A percentile compares a stretch with the other conserved stretches of the same genome.
Conservation (phyloP, 2,888 invertebrate genomes). For the Hypselothyrea guttata region DNA sequence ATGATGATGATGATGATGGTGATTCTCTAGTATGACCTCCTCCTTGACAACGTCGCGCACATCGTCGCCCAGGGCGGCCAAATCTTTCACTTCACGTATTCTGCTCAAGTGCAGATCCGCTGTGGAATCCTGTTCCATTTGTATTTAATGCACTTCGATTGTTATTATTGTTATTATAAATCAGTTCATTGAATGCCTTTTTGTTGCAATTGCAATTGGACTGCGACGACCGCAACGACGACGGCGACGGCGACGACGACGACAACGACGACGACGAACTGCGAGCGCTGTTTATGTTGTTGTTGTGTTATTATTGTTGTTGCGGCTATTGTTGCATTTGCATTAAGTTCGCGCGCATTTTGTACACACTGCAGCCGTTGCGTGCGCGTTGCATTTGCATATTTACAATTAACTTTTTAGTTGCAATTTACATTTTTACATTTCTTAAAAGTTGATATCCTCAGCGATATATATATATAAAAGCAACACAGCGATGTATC, state of each 20-base stretch:
- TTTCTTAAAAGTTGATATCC: constrained; percentile 67
- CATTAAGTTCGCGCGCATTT: constrained; percentile 56
- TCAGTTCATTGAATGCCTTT: constrained; percentile 63
- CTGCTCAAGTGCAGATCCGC: constrained; percentile 79
- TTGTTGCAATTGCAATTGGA: constrained; percentile 68
- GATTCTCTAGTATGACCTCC: constrained; percentile 79
- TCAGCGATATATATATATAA: constrained; percentile 40
- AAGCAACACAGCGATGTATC: constrained; percentile 46
- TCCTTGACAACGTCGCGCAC: constrained; percentile 79
- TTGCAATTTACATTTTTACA: constrained; percentile 68
- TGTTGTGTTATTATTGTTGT: constrained; percentile 29
- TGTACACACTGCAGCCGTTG: constrained; percentile 45
- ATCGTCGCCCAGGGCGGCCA: constrained; percentile 75
- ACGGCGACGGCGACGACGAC: constrained; percentile 18
- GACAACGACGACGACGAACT: constrained; percentile 11
- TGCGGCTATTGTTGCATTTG: constrained; percentile 46
- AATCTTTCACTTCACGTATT: constrained; percentile 79
- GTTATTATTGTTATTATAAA: constrained; percentile 37
- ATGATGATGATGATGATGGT: constrained; percentile 43
- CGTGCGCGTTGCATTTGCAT: constrained; percentile 50
- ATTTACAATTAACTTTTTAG: constrained; percentile 54
- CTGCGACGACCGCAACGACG: constrained; percentile 27
- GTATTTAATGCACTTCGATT: constrained; percentile 50
- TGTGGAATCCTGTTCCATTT: constrained; percentile 79
- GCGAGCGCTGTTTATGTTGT: constrained; percentile 32